Evolutionary conservation across 2,797 vertebrate genomes (phyloP).

Genomic region (Limnodromus scolopaceus): DNA sequence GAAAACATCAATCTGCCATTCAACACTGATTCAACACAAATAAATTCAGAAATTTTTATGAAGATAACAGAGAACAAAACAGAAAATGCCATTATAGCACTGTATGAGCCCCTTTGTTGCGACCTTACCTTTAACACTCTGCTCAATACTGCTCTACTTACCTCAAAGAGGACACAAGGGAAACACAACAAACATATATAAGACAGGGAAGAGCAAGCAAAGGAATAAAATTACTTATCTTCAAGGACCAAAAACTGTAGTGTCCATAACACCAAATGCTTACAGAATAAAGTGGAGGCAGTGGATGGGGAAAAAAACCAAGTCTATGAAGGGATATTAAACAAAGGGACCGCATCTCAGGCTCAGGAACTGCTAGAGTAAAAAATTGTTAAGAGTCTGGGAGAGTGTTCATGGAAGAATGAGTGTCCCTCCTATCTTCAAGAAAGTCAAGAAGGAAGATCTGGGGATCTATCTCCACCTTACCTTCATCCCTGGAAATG

Average conservation of each 20-base stretch:
- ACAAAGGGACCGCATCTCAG: not conserved
- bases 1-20: not conserved
- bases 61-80: not conserved
- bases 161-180: not conserved
- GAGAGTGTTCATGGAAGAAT: not conserved
- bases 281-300: not conserved
- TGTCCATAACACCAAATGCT: not conserved
- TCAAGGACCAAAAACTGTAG: not conserved
- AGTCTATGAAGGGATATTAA: not conserved
- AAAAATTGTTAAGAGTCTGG: not conserved
- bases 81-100: not conserved
- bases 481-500: not conserved
- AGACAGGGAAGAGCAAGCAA: not conserved
- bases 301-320: too few species aligned
- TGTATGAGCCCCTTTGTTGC: not conserved
- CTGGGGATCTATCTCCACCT: not conserved
- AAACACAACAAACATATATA: not conserved
- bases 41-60: not conserved
- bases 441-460: not conserved
- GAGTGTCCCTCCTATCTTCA: not conserved
- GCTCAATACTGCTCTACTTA: not conserved
- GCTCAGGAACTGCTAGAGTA: not conserved
- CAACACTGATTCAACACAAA: not conserved
- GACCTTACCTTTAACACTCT: not conserved
- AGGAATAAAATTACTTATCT: not conserved